phyloP scores from a whole-genome alignment of 2,797 vertebrate genomes.

The Astyanax mexicanus region DNA sequence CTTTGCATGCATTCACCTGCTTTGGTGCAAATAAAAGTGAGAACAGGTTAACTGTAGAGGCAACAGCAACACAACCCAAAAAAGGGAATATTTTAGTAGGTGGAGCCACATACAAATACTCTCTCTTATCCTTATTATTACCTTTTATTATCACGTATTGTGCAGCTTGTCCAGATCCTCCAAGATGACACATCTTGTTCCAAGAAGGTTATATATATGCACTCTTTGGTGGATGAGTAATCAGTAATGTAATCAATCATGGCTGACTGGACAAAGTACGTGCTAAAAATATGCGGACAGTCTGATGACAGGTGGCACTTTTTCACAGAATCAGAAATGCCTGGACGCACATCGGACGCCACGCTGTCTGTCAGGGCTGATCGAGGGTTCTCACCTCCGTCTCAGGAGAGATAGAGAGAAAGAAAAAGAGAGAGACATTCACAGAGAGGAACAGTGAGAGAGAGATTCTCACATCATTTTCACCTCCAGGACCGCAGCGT shows the following conservation, averaged over 20 bases:
- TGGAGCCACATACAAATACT: no score
- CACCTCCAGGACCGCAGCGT: constrained; percentile 34
- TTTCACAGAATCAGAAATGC: neutral
- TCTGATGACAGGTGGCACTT: neutral
- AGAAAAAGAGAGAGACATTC: neutral
- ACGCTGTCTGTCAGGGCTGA: constrained; percentile 8
- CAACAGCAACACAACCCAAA: no score
- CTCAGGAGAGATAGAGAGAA: constrained; percentile 11
- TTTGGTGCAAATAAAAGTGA: no score
- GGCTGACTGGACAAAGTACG: no score
- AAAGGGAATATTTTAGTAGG: no score
- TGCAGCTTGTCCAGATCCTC: no score
- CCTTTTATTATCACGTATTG: no score
- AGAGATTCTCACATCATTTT: constrained; percentile 56
- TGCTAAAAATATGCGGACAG: neutral
- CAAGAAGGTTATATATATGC: no score
- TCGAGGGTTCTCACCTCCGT: constrained; percentile 18
- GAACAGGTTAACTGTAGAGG: no score
- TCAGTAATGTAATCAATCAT: neutral
- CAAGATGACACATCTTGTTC: no score
- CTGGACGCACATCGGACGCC: constrained; percentile 13
- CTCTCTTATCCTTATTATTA: no score
- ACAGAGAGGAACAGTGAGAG: neutral
- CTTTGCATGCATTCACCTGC: no score
- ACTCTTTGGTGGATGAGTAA: neutral